Conservation (phyloP, 2,888 invertebrate genomes). For the Miltochrista miniata region DNA sequence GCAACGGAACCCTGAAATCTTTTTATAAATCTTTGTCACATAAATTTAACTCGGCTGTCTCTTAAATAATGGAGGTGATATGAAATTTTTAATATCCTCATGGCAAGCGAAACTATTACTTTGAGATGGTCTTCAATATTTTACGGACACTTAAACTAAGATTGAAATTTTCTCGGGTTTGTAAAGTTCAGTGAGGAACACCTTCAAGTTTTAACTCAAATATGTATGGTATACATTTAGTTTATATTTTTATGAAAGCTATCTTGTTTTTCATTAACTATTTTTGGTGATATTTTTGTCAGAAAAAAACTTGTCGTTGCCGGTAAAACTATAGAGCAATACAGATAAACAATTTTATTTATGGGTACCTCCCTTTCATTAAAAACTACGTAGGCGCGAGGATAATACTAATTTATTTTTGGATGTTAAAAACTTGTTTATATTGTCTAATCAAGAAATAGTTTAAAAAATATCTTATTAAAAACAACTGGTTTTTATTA, state of each 20-base stretch:
- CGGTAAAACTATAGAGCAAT: too few species aligned
- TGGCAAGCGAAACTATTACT: conserved; percentile 59
- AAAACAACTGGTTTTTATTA: too few species aligned
- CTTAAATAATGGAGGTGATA: conserved; percentile 50
- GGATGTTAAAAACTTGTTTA: too few species aligned
- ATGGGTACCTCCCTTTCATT: too few species aligned
- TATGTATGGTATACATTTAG: neutral
- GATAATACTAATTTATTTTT: too few species aligned
- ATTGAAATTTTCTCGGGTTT: conserved; percentile 59
- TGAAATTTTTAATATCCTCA: conserved; percentile 69
- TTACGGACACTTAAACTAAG: conserved; percentile 41
- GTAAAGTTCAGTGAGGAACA: conserved; percentile 39
- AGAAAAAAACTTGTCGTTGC: too few species aligned
- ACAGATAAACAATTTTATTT: too few species aligned
- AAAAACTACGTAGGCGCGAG: too few species aligned
- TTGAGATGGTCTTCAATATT: conserved; percentile 64
- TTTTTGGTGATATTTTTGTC: neutral
- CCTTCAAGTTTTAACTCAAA: conserved; percentile 4
- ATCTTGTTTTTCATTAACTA: neutral
- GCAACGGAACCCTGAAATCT: too few species aligned
- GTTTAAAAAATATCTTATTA: too few species aligned
- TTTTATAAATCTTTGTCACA: conserved; percentile 56
- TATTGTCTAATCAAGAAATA: too few species aligned
- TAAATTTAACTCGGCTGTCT: conserved; percentile 49
- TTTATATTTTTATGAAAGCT: neutral